Evolutionary conservation across 1,140 invertebrate species (phyloP).

Genomic region (Penaeus chinensis): DNA sequence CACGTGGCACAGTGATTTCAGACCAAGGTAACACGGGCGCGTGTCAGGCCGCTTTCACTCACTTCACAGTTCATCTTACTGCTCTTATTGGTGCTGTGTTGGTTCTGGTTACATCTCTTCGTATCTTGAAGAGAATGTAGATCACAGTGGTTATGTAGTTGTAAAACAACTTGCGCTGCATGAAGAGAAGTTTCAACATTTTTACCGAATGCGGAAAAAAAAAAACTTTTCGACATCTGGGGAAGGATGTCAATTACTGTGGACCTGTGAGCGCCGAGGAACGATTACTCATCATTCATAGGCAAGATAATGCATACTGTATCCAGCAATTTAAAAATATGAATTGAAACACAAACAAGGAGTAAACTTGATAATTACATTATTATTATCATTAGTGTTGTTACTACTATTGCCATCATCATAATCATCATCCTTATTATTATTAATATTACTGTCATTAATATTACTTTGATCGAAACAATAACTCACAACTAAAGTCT

Average conservation of each 20-base stretch:
- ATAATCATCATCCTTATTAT: too few relatives aligned
- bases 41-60: too few relatives aligned
- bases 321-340: slow-evolving; percentile 4
- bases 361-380: not conserved
- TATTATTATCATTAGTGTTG: too few relatives aligned
- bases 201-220: slow-evolving; percentile 6
- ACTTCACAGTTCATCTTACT: not conserved
- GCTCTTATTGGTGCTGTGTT: slow-evolving; percentile 3
- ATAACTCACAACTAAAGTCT: not conserved
- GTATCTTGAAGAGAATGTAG: not conserved
- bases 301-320: not conserved
- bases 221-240: not conserved
- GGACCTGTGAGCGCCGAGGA: not conserved
- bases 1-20: too few relatives aligned
- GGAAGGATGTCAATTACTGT: not conserved
- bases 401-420: too few relatives aligned
- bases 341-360: not conserved
- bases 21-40: too few relatives aligned
- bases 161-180: not conserved
- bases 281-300: not conserved
- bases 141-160: not conserved
- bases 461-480: not conserved
- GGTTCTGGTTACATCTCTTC: not conserved
- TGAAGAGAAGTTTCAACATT: slow-evolving; percentile 10
- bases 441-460: not conserved